Evolutionary conservation across 2,888 invertebrate species (phyloP), one percentile per base, ranked within the genome.

Genomic region (Clusia tigrina): DNA sequence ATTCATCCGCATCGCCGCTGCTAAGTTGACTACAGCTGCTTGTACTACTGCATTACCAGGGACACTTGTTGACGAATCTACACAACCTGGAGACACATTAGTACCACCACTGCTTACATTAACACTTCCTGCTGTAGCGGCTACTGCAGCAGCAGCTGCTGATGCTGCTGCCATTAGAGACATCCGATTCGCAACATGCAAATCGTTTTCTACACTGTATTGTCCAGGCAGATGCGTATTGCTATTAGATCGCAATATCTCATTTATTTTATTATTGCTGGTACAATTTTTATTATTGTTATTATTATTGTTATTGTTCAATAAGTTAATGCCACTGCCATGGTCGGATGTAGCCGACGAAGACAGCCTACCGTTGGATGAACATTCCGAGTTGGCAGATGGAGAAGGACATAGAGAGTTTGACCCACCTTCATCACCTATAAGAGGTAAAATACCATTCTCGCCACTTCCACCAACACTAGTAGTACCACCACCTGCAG

Each of bases 331-430:
- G 75, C 83, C 84, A 80, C 79, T 84, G 77, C 85, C 86, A 60
- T 89, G 88, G 85, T 93, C 92, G 18, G 92, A 92, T 20, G 91
- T 90, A 26, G 92, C 91, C 22, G 93, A 92, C 15, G 93, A 93
- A 9, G 93, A 92, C 3, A 93, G 86, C 61, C 92, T 87, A 58
- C 92, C 93, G 76, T 92, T 93, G 26, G 93, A 93, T 23, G 93
- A 93, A 76, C 92, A 92, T 83, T 94, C 94, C 53, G 93, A 93
- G 82, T 93, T 93, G 20, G 91, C 91, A 42, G 93, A 93, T 1
- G 94, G 94, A 54, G 93, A 93, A 17, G 92, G 91, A 72, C 93
- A 90, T 86, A 89, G 86, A 20, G 89, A 89, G 79, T 88, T 88
- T 66, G 88, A 85, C 15, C 63, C 58, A n/a, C 54, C 61, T 17